These are phyloP conservation scores for Lophochroa leadbeateri DNA, from an alignment of 2,113 vertebrate genomes.

Conservation along the genomic window DNA sequence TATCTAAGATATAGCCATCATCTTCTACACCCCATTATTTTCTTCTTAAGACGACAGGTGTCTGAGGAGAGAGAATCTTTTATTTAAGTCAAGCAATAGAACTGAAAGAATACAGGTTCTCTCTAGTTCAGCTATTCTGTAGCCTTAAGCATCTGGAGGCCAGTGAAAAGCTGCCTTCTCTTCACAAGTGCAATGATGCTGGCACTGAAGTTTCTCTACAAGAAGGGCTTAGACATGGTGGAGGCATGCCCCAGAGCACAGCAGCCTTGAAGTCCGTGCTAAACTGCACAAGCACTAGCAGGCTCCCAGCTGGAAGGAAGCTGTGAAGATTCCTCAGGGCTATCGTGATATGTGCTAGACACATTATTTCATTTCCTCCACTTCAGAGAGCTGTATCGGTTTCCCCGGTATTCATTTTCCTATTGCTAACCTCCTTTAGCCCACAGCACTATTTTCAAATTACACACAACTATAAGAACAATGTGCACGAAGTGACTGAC, in stretches of 20 bases:
- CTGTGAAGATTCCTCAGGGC: neutral
- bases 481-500: neutral
- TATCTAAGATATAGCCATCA: neutral
- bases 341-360: neutral
- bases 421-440: constrained; percentile 39
- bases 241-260: neutral
- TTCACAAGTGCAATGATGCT: neutral
- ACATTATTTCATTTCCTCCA: neutral
- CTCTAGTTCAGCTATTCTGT: neutral
- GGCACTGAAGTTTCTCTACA: neutral
- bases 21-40: neutral
- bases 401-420: constrained; percentile 32
- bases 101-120: neutral
- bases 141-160: neutral
- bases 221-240: fast-evolving
- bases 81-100: neutral
- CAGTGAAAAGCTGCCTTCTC: neutral
- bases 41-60: neutral
- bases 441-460: constrained; percentile 52
- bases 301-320: neutral
- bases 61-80: neutral
- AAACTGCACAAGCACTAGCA: neutral
- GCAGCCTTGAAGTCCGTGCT: neutral
- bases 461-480: constrained; percentile 14
- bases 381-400: neutral